Conservation (phyloP, 2,113 vertebrate genomes). For the Prunella himalayana region DNA sequence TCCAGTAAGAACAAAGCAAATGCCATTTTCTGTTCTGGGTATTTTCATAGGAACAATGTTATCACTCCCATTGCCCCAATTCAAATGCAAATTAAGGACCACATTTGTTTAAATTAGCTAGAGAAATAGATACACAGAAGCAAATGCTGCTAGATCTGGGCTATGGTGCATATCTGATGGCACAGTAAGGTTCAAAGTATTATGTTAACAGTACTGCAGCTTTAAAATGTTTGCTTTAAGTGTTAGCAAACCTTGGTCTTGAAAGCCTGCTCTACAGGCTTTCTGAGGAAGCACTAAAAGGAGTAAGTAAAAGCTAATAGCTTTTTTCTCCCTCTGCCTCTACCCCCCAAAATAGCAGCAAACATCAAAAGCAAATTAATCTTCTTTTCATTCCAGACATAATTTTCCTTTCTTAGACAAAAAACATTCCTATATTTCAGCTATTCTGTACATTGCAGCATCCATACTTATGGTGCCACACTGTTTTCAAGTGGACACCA, state of each 20-base stretch:
- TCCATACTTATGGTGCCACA: too few relatives aligned
- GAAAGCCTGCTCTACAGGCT: neutral
- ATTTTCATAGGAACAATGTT: neutral
- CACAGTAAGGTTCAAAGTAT: neutral
- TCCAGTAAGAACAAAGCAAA: neutral
- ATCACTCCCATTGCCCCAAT: neutral
- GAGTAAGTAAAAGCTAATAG: neutral
- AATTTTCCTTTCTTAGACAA: neutral
- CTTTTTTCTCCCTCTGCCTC: neutral
- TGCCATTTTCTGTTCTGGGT: neutral
- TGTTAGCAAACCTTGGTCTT: neutral
- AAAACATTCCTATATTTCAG: neutral
- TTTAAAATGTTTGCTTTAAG: neutral
- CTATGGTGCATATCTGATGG: slow-evolving; percentile 23
- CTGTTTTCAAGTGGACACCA: neutral
- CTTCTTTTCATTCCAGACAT: neutral
- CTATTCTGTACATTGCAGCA: neutral
- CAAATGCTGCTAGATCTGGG: neutral
- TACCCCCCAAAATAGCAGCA: fast-evolving
- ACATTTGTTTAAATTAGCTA: slow-evolving; percentile 24
- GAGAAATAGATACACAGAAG: neutral
- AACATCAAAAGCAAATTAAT: neutral
- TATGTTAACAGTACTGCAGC: neutral
- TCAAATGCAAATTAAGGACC: slow-evolving; percentile 9
- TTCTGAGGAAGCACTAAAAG: neutral